phyloP scores from a whole-genome alignment of 2,113 vertebrate genomes.

The Macquaria australasica region DNA sequence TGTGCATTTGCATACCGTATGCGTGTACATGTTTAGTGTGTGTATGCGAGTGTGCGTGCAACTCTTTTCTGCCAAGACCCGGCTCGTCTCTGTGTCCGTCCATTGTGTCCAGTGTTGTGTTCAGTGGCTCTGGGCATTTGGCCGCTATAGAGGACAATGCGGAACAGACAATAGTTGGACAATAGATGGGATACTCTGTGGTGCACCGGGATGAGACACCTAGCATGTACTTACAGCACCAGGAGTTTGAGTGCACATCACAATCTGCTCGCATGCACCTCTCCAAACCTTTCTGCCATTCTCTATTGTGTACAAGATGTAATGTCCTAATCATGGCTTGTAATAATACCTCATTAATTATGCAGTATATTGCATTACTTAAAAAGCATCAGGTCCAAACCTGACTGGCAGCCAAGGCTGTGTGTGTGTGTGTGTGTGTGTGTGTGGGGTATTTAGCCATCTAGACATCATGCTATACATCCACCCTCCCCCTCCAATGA shows the following conservation, averaged over 20 bases:
- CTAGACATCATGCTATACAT: neutral
- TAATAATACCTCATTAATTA: constrained; percentile 45
- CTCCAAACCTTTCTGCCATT: constrained; percentile 35
- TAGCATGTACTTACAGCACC: constrained; percentile 57
- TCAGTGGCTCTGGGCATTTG: constrained; percentile 75
- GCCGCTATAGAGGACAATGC: constrained; percentile 74
- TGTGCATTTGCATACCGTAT: constrained; percentile 26
- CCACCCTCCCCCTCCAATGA: constrained; percentile 40
- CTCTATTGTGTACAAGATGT: constrained; percentile 42
- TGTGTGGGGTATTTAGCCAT: constrained; percentile 8
- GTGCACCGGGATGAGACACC: constrained; percentile 53
- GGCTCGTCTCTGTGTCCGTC: constrained; percentile 67
- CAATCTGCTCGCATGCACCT: constrained; percentile 22
- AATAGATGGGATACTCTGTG: constrained; percentile 64
- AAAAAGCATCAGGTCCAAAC: constrained; percentile 50
- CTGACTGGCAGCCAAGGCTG: constrained; percentile 46
- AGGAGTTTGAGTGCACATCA: constrained; percentile 39
- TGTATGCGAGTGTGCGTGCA: constrained; percentile 27
- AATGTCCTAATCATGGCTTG: constrained; percentile 43
- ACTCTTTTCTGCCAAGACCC: constrained; percentile 67
- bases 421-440: constrained; percentile 27
- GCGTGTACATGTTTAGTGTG: constrained; percentile 46
- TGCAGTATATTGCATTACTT: constrained; percentile 34
- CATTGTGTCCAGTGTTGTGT: constrained; percentile 76
- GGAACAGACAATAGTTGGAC: constrained; percentile 71